phyloP scores from a whole-genome alignment of 2,888 invertebrate genomes.

The Saturnia pavonia region DNA sequence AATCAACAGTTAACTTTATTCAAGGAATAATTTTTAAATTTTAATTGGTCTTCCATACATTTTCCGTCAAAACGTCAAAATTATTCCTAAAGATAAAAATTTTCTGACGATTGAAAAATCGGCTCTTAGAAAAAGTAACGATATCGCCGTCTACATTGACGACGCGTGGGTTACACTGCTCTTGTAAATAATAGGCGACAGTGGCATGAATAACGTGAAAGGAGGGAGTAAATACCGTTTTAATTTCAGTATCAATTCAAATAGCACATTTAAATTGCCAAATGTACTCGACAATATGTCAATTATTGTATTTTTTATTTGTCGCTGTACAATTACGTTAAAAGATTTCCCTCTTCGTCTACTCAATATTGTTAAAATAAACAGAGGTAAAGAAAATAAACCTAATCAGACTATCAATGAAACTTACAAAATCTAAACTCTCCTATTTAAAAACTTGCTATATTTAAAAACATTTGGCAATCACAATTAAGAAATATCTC shows the following conservation, averaged over 20 bases:
- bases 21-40: no score
- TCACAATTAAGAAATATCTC: slow-evolving; percentile 47
- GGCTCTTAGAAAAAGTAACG: no score
- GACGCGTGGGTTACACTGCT: neutral
- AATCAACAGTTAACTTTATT: no score
- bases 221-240: neutral
- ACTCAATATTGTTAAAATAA: no score
- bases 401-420: neutral
- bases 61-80: no score
- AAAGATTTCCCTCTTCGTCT: no score
- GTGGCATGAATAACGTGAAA: neutral
- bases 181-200: neutral
- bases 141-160: neutral
- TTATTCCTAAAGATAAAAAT: no score
- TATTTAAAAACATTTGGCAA: slow-evolving; percentile 33
- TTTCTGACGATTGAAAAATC: no score
- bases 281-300: neutral
- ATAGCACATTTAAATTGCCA: neutral
- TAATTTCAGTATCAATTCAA: neutral
- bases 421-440: neutral
- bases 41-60: no score
- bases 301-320: neutral
- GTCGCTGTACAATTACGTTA: neutral
- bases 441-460: neutral
- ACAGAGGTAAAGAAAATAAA: neutral